Percentiles rank a stretch among this genome's conserved stretches.
Evolutionary conservation across 1,140 invertebrate genomes (phyloP).

Genomic region (Drosophila tsacasi): DNA sequence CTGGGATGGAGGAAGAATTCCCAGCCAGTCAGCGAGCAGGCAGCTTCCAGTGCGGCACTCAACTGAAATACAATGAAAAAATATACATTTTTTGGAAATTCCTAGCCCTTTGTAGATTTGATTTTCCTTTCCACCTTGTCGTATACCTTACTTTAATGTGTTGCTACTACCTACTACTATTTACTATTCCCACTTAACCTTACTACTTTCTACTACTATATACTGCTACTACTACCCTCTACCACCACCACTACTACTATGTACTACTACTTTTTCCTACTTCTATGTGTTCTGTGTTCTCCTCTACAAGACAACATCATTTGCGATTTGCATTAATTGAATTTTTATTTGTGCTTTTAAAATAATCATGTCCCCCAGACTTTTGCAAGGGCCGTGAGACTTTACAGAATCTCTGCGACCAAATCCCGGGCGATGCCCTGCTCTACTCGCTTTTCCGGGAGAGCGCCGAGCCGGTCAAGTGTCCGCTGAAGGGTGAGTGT

Average conservation of each 20-base stretch:
- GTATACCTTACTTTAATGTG: conserved; percentile 64
- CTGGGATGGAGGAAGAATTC: conserved; percentile 28
- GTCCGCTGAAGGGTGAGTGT: conserved; percentile 90
- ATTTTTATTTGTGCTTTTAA: conserved; percentile 82
- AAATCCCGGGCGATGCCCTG: conserved; percentile 94
- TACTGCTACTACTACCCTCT: conserved; percentile 40
- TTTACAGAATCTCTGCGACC: conserved; percentile 91
- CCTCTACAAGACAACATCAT: conserved; percentile 38
- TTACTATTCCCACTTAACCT: conserved; percentile 52
- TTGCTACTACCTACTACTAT: conserved; percentile 63
- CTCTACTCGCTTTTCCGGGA: conserved; percentile 95
- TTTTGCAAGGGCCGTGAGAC: conserved; percentile 91
- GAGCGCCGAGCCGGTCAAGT: conserved; percentile 92
- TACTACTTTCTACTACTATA: conserved; percentile 58
- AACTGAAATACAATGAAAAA: conserved; percentile 24
- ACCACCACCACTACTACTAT: conserved; percentile 26
- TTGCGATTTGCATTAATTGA: conserved; percentile 85
- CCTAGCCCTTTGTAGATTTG: conserved; percentile 58
- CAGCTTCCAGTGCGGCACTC: conserved; percentile 66
- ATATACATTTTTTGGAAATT: conserved; percentile 36
- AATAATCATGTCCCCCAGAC: conserved; percentile 87
- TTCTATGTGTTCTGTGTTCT: conserved; percentile 57
- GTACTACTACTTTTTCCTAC: conserved; percentile 41
- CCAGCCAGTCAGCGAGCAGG: conserved; percentile 8
- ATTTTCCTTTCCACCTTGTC: conserved; percentile 34